Conservation (phyloP, 2,113 vertebrate genomes). For the Phyllostomus hastatus region DNA sequence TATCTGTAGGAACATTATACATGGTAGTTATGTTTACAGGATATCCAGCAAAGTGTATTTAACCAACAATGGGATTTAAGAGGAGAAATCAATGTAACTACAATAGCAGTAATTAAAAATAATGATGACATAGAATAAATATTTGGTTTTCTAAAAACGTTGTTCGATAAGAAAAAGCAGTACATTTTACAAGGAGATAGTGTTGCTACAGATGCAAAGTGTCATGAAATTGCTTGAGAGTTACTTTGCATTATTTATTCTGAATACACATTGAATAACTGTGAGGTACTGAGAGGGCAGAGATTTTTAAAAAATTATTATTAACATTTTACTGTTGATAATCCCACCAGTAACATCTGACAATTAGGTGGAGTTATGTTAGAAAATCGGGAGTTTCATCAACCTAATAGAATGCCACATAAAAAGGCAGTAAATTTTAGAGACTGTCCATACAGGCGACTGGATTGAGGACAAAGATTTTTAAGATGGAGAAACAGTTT, state of each 20-base stretch:
- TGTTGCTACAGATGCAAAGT: not conserved
- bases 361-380: not conserved
- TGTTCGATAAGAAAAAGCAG: not conserved
- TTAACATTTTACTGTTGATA: not conserved
- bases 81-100: not conserved
- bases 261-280: not conserved
- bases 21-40: not conserved
- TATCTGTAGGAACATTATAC: not conserved
- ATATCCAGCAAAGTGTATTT: not conserved
- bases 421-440: slow-evolving; percentile 19
- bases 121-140: not conserved
- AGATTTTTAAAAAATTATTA: not conserved
- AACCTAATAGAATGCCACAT: not conserved
- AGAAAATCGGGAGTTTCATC: not conserved
- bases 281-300: not conserved
- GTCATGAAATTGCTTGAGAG: not conserved
- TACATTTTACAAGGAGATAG: not conserved
- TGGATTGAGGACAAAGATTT: not conserved
- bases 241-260: not conserved
- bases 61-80: not conserved
- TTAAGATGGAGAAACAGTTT: not conserved
- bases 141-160: not conserved
- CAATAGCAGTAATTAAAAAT: not conserved
- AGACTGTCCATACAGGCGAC: not conserved
- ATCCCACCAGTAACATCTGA: not conserved